Conservation (phyloP, 2,797 vertebrate species). For the Acestrorhynchus altus region DNA sequence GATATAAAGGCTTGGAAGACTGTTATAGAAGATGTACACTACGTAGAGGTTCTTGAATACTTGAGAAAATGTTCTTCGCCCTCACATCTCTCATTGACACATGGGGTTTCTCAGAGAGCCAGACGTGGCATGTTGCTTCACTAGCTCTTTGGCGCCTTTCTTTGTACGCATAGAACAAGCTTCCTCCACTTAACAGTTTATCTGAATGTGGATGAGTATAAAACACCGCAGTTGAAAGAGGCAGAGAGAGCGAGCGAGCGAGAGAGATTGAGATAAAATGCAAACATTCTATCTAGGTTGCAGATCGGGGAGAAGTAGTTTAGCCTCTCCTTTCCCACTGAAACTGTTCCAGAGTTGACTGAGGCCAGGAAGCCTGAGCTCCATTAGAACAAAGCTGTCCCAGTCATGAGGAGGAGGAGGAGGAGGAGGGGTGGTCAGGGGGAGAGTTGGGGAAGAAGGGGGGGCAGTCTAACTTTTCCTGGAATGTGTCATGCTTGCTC, state of each 20-base stretch:
- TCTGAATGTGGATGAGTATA: not conserved
- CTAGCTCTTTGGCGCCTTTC: too few relatives aligned
- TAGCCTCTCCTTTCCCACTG: conserved; percentile 28
- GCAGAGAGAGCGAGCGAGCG: not conserved
- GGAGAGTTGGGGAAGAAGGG: too few relatives aligned
- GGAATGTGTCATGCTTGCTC: conserved; percentile 52
- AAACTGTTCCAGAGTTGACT: conserved; percentile 44
- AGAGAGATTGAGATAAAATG: not conserved
- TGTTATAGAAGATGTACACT: not conserved
- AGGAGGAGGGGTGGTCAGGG: not conserved
- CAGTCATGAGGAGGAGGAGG: conserved; percentile 42
- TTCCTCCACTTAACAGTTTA: not conserved
- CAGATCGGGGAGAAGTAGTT: not conserved
- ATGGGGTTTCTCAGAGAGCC: too few relatives aligned
- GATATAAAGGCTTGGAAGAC: not conserved
- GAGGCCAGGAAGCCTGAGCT: conserved; percentile 55
- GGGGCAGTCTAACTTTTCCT: conserved; percentile 45
- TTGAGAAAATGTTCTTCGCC: not conserved
- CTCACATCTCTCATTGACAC: not conserved
- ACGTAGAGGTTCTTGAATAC: not conserved
- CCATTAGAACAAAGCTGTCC: conserved; percentile 61
- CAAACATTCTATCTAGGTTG: not conserved
- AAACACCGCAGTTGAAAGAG: not conserved
- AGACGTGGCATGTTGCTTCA: too few relatives aligned
- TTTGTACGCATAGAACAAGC: too few relatives aligned